Conservation (phyloP, 2,888 invertebrate species). For the Parnassius orleans region DNA sequence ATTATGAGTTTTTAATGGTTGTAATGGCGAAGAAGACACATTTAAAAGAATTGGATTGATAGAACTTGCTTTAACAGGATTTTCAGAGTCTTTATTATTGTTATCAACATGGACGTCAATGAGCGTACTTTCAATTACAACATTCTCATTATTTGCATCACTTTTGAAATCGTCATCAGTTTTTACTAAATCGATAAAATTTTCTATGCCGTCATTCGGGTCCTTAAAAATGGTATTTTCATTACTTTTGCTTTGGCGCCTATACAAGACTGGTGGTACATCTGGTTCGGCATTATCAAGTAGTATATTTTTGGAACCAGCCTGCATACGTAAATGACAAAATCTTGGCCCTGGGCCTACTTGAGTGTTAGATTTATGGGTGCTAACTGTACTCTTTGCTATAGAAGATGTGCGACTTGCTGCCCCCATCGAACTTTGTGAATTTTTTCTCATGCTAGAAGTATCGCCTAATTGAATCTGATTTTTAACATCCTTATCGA, state of each 20-base stretch:
- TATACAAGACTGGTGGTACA: conserved; percentile 87
- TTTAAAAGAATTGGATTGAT: conserved; percentile 71
- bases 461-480: conserved; percentile 50
- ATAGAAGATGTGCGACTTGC: conserved; percentile 72
- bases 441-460: conserved; percentile 58
- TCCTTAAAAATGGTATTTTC: conserved; percentile 73
- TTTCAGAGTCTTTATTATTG: conserved; percentile 59
- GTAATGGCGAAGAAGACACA: conserved; percentile 72
- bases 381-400: conserved; percentile 75
- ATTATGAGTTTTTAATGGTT: conserved; percentile 73
- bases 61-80: conserved; percentile 49
- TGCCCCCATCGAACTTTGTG: conserved; percentile 71
- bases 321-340: conserved; percentile 88
- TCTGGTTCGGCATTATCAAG: conserved; percentile 88
- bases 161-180: conserved; percentile 48
- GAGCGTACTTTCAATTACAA: conserved; percentile 70
- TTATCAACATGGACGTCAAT: conserved; percentile 73
- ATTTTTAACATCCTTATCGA: conserved; percentile 50
- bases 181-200: conserved; percentile 63
- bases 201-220: conserved; percentile 63
- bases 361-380: conserved; percentile 72
- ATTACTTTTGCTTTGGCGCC: conserved; percentile 78
- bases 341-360: conserved; percentile 85
- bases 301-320: conserved; percentile 89
- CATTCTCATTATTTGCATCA: conserved; percentile 54